A percentile compares a stretch with the other conserved stretches of the same genome.
Conservation (phyloP, 1,140 invertebrate species). For the Heliconius hermathena region DNA sequence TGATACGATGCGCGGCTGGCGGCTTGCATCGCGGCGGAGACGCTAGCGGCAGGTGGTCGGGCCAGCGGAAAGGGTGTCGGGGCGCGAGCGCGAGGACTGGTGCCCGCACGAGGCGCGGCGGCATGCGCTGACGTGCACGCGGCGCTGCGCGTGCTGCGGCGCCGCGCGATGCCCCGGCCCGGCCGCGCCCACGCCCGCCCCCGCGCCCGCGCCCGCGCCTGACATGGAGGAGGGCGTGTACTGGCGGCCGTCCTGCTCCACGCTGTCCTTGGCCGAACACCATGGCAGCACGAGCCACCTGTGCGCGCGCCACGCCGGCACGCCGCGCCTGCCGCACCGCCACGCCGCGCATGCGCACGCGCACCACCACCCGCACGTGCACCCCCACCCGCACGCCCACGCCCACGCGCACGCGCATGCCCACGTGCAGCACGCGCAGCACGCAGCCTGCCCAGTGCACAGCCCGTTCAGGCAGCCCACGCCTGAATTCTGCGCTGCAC, state of each 20-base stretch:
- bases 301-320: constrained; percentile 65
- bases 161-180: constrained; percentile 69
- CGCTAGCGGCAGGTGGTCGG: constrained; percentile 61
- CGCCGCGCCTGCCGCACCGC: constrained; percentile 57
- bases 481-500: constrained; percentile 75
- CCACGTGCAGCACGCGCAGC: constrained; percentile 55
- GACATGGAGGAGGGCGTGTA: constrained; percentile 77
- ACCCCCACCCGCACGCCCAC: constrained; percentile 60
- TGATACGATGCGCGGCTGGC: constrained; percentile 71
- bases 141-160: constrained; percentile 77
- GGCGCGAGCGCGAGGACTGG: constrained; percentile 76
- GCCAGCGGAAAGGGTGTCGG: constrained; percentile 75
- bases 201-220: constrained; percentile 50
- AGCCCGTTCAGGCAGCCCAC: constrained; percentile 76
- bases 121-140: constrained; percentile 75
- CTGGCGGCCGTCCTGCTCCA: constrained; percentile 75
- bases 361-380: constrained; percentile 54
- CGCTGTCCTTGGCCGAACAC: constrained; percentile 72
- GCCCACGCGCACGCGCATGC: constrained; percentile 51
- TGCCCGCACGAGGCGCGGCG: constrained; percentile 77
- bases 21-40: constrained; percentile 61
- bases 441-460: constrained; percentile 72
- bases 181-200: constrained; percentile 49
- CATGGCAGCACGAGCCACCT: constrained; percentile 73
- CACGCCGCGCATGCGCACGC: constrained; percentile 58